Evolutionary conservation across 2,113 vertebrate species (phyloP).

Genomic region (Speoplatyrhinus poulsoni): DNA sequence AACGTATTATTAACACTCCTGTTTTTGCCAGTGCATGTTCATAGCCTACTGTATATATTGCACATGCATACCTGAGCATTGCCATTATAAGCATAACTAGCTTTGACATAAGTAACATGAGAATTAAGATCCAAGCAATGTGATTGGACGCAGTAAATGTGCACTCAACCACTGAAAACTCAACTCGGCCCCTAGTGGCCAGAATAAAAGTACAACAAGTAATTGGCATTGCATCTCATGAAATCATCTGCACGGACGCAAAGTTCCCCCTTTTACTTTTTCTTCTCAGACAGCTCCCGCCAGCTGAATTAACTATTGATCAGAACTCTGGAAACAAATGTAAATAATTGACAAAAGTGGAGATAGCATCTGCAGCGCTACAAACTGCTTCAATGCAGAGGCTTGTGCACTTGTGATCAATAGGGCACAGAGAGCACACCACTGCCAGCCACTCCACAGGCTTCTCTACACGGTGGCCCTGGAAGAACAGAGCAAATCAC

Average conservation of each 20-base stretch:
- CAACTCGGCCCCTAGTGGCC: neutral
- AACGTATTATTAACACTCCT: too few relatives aligned
- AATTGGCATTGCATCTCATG: neutral
- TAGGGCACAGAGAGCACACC: slow-evolving; percentile 45
- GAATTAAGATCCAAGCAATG: too few relatives aligned
- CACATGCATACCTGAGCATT: too few relatives aligned
- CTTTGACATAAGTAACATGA: too few relatives aligned
- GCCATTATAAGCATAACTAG: too few relatives aligned
- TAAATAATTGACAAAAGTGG: slow-evolving; percentile 70
- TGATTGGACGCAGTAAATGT: too few relatives aligned
- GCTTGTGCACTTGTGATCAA: slow-evolving; percentile 59
- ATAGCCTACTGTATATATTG: too few relatives aligned
- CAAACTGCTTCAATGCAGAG: slow-evolving; percentile 57
- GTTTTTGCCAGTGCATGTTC: too few relatives aligned
- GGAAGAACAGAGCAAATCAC: slow-evolving; percentile 44
- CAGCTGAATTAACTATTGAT: slow-evolving; percentile 73
- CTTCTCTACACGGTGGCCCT: slow-evolving; percentile 48
- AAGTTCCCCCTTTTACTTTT: slow-evolving; percentile 41
- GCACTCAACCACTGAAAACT: too few relatives aligned
- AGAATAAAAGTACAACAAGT: neutral
- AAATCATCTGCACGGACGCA: slow-evolving; percentile 6
- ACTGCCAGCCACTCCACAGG: slow-evolving; percentile 32
- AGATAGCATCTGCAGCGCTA: slow-evolving; percentile 69
- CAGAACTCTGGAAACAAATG: slow-evolving; percentile 63
- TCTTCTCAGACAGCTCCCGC: slow-evolving; percentile 40